Base-by-base conservation (phyloP, 2,113 vertebrate species). In the Cephalopterus ornatus region DNA sequence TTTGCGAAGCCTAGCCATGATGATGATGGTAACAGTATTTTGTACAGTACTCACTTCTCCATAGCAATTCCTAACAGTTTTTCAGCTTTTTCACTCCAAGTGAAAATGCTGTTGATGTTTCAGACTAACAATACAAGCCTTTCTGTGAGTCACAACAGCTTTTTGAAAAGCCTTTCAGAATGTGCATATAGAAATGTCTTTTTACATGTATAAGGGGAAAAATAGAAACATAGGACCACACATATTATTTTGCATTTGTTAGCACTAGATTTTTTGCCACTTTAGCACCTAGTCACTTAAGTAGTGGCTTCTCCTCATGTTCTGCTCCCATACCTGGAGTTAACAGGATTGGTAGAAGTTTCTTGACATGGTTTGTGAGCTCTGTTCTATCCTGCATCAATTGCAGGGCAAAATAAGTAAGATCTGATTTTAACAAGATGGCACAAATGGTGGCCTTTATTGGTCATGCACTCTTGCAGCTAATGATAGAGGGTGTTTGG, bases 151-250 rank as follows among this genome's bases (percentile, higher is more conserved):
- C 5, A 1, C 41, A 55, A 33, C 8, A 73, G 44, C 18, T 80
- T 21, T 41, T n/a, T 72, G 49, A 55, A 55, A 44, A 88, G 15
- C 17, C 27, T 83, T 93, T 68, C 47, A 61, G 79, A 49, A 47
- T 42, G 1, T 32, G 9, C 15, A 8, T 0, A 0, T 50, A 47
- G 56, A 71, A 78, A 32, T 0, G 0, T 13, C 4, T n/a, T 83
- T 63, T 83, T 73, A 30, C 6, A 1, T 14, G 14, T 70, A 61
- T 19, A 13, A 1, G 30, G 32, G 14, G 9, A 20, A 47, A 62
- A 77, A 41, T 1, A 80, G 42, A 81, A 92, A 22, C 24, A 46
- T 15, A 47, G 9, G 14, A 39, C 8, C 65, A 21, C 13, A 26
- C 8, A 20, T 44, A 33, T 6, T 42, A 33, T 62, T 77, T 61